Percentiles rank a stretch among this genome's conserved stretches.
These are phyloP conservation scores for Enteromius viviparus DNA, from an alignment of 2,797 vertebrate genomes.

Conservation along the genomic window DNA sequence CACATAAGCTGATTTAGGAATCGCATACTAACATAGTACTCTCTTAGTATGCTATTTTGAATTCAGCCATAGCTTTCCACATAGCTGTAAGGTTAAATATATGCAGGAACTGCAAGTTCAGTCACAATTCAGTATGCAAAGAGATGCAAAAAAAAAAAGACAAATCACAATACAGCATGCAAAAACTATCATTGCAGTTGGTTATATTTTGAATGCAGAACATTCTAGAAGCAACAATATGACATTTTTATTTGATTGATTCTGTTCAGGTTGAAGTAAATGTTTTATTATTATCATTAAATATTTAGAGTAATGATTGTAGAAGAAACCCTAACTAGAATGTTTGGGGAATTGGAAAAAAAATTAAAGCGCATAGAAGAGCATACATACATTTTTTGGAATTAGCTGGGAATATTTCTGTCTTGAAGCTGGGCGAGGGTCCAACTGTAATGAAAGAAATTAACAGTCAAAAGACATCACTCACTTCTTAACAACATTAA, in stretches of 20 bases:
- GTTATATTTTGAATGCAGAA: not conserved
- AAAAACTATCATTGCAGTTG: not conserved
- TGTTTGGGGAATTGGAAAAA: not conserved
- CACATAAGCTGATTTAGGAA: not conserved
- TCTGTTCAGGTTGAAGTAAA: not conserved
- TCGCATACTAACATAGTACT: slow-evolving; percentile 7
- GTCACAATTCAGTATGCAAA: not conserved
- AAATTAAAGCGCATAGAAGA: not conserved
- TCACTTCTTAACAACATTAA: not conserved
- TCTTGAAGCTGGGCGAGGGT: slow-evolving; percentile 61
- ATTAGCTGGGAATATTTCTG: slow-evolving; percentile 59
- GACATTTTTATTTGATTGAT: not conserved
- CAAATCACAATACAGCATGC: not conserved
- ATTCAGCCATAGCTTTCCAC: not conserved
- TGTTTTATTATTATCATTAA: not conserved
- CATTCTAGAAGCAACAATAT: not conserved
- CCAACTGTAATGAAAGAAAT: slow-evolving; percentile 51
- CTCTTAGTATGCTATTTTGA: not conserved
- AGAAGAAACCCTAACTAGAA: not conserved
- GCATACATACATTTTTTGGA: slow-evolving; percentile 61
- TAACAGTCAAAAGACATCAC: not conserved
- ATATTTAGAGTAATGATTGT: not conserved
- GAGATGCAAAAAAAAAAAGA: slow-evolving; percentile 2
- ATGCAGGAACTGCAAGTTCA: not conserved
- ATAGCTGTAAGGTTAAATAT: not conserved